Conservation (phyloP, 2,113 vertebrate species). For the Ptilorrhoa leucosticta region DNA sequence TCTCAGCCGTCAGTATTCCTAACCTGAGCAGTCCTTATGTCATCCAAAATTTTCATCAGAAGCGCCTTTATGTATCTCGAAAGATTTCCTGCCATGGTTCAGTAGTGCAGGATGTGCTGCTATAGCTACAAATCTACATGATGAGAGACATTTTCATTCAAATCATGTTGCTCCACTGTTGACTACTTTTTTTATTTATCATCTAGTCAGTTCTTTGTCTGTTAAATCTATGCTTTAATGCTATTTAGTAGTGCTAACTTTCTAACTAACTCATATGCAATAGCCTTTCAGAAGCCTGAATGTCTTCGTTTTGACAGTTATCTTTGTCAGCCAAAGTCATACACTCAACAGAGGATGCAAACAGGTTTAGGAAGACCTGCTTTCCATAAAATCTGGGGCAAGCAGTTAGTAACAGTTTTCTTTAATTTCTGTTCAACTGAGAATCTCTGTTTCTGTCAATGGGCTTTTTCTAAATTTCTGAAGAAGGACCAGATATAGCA, state of each 20-base stretch:
- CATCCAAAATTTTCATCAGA: not conserved
- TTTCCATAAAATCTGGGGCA: not conserved
- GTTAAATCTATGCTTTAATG: not conserved
- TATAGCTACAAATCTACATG: not conserved
- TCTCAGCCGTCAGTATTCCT: not conserved
- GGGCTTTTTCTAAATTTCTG: not conserved
- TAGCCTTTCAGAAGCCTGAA: not conserved
- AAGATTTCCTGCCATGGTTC: not conserved
- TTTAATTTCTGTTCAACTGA: not conserved
- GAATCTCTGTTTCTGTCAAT: not conserved
- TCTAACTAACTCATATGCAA: not conserved
- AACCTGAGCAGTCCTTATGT: fast-evolving
- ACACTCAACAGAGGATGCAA: not conserved
- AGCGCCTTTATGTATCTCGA: not conserved
- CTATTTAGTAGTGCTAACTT: not conserved
- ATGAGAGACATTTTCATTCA: not conserved
- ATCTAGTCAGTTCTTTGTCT: not conserved
- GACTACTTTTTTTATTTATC: not conserved
- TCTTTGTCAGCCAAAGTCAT: not conserved
- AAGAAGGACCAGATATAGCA: not conserved
- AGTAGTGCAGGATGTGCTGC: not conserved
- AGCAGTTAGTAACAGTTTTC: not conserved
- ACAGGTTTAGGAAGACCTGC: not conserved
- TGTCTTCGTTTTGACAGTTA: not conserved
- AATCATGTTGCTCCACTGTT: not conserved